These are phyloP conservation scores for Hypomecis atomaria DNA, from an alignment of 2,888 invertebrate species.

Conservation along the genomic window DNA sequence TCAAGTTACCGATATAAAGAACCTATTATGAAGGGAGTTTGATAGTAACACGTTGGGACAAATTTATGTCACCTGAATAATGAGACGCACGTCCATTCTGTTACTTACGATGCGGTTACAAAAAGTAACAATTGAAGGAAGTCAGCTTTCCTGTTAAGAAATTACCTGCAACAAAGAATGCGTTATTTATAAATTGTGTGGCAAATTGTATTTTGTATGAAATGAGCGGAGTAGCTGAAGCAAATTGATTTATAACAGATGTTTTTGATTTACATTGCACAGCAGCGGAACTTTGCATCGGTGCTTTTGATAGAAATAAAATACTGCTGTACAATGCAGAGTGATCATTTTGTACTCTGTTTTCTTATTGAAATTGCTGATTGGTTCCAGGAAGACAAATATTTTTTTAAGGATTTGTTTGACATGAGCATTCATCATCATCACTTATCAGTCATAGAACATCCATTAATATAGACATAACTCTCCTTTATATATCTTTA, in stretches of 20 bases:
- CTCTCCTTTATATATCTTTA: too few species aligned
- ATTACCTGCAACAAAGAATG: conserved; percentile 73
- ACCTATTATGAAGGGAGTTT: conserved; percentile 45
- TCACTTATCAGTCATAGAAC: too few species aligned
- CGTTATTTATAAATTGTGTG: conserved; percentile 50
- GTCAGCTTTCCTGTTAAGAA: conserved; percentile 60
- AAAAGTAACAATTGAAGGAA: conserved; percentile 59
- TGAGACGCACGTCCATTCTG: conserved; percentile 52
- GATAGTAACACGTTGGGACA: conserved; percentile 56
- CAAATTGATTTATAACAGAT: conserved; percentile 26
- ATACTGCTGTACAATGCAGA: neutral
- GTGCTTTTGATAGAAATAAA: neutral
- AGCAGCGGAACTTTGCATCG: conserved; percentile 13
- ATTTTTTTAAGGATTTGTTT: too few species aligned
- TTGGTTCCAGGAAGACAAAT: too few species aligned
- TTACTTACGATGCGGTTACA: conserved; percentile 56
- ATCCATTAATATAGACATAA: too few species aligned
- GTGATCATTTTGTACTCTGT: too few species aligned
- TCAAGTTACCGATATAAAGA: conserved; percentile 56
- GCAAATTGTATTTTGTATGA: conserved; percentile 29
- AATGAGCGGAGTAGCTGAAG: conserved; percentile 33
- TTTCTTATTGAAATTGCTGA: too few species aligned
- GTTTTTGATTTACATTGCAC: conserved; percentile 21
- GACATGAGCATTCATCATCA: too few species aligned
- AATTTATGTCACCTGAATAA: conserved; percentile 66